Base-by-base conservation (phyloP, 1,140 invertebrate species). In the Mya arenaria region DNA sequence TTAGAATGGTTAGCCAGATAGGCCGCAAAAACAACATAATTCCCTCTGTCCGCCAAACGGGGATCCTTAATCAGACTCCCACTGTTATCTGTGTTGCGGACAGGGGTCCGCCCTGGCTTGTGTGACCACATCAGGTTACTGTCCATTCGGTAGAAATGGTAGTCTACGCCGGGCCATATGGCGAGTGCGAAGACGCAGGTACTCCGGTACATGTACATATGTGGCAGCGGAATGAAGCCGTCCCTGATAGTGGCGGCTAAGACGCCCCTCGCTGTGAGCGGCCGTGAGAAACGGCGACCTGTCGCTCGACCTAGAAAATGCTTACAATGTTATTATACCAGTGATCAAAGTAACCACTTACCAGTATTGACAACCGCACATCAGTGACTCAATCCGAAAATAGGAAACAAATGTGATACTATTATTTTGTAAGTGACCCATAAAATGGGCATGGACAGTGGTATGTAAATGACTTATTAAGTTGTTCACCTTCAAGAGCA, bases 61-160 rank as follows among this genome's bases (percentile, higher is more conserved):
- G 74, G 74, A 44, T 78, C 74, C 19, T 15, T 4, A 52, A 78
- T 78, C 13, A 78, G 41, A 34, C 55, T 28, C 1, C 74, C 74
- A 55, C 74, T 78, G 58, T 78, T 52, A 60, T 78, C 74, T 19
- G 74, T 78, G 37, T 78, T 78, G 28, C 25, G 44, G 23, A 44
- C 74, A 15, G 39, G 1, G 3, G 74, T 78, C 28, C 56, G 56
- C 23, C 74, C 74, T 25, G 74, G 74, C 30, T 78, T 78, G 56
- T 78, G 74, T 1, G 74, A 78, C 74, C 60, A 78, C 4, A 78
- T n/a, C 62, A 39, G 39, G 37, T 78, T 66, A 25, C 62, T 66
- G 36, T 78, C 74, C 28, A 78, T n/a, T 10, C 74, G 37, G 34
- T 78, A 78, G 62, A 78, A 78, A 36, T 78, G 74, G 23, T 37